phyloP scores from a whole-genome alignment of 2,113 vertebrate genomes.

The Pteruthius melanotis region DNA sequence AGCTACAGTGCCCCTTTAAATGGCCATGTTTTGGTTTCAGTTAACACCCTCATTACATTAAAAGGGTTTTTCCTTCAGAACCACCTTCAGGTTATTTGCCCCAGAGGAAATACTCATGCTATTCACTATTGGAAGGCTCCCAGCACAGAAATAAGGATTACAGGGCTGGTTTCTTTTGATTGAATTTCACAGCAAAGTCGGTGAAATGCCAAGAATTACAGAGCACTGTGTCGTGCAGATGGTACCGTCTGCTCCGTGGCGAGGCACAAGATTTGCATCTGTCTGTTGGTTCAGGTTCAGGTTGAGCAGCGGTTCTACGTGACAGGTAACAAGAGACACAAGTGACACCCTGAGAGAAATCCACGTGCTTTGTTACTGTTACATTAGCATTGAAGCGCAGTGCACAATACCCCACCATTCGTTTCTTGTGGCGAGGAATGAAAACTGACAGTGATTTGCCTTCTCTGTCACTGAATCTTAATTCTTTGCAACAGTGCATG shows the following conservation, averaged over 20 bases:
- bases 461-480: background rate
- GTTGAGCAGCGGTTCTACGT: background rate
- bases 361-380: background rate
- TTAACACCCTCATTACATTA: background rate
- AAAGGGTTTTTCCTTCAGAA: background rate
- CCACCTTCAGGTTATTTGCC: background rate
- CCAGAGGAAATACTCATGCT: background rate
- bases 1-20: background rate
- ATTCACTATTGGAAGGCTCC: background rate
- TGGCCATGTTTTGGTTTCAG: background rate
- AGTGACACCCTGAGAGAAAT: background rate
- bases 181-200: background rate
- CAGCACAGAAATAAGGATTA: background rate
- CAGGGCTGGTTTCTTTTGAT: background rate
- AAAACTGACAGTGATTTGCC: background rate
- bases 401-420: background rate
- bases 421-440: background rate
- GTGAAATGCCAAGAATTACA: background rate
- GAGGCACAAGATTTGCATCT: slow-evolving; percentile 13
- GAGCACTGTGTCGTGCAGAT: background rate
- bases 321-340: background rate
- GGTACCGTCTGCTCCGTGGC: background rate
- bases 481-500: background rate
- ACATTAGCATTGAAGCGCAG: background rate
- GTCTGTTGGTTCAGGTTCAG: background rate